phyloP scores from a whole-genome alignment of 2,113 vertebrate genomes.

The Nesospiza acunhae region DNA sequence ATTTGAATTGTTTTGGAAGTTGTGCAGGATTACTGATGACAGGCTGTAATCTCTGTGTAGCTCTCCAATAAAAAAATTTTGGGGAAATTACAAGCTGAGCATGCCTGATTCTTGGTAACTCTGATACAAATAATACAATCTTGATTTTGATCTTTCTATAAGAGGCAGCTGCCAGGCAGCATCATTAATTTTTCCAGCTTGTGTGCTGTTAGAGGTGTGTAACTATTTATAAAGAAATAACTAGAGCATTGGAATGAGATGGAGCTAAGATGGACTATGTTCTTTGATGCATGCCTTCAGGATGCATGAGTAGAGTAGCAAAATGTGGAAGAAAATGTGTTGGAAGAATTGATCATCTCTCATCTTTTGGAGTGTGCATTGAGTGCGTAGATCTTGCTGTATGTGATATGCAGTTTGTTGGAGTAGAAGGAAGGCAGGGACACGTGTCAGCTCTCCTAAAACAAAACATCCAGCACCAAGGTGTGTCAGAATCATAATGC shows the following conservation, averaged over 20 bases:
- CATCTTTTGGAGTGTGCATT: background rate
- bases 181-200: background rate
- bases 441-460: background rate
- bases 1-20: background rate
- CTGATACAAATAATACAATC: background rate
- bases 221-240: background rate
- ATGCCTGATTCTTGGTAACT: background rate
- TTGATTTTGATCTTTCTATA: background rate
- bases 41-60: background rate
- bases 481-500: background rate
- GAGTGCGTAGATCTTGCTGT: fast-evolving
- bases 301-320: background rate
- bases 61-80: background rate
- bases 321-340: background rate
- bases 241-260: background rate
- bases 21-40: background rate
- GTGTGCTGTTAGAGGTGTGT: background rate
- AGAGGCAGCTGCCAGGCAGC: background rate
- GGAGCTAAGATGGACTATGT: background rate
- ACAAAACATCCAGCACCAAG: background rate
- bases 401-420: background rate
- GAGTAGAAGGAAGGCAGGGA: background rate
- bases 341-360: background rate
- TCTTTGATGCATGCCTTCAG: background rate
- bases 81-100: background rate